These are phyloP conservation scores for Mongoloraphidia duomilia DNA, from an alignment of 2,888 invertebrate species.

Conservation along the genomic window DNA sequence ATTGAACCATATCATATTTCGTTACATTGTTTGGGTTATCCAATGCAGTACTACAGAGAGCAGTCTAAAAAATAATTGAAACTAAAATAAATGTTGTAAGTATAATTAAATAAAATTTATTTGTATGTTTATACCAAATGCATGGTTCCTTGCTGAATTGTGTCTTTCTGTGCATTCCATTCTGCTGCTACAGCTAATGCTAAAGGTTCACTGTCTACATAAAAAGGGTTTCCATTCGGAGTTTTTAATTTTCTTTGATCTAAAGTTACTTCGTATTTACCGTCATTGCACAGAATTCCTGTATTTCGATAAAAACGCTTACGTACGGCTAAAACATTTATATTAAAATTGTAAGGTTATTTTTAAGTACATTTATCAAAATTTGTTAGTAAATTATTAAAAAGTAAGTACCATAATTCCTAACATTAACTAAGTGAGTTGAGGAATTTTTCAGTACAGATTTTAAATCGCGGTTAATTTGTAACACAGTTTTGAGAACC, in stretches of 20 bases:
- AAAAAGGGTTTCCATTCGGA: conserved; percentile 63
- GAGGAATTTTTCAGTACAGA: too few relatives aligned
- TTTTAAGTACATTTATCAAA: too few relatives aligned
- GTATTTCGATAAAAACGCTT: conserved; percentile 65
- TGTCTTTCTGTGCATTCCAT: conserved; percentile 78
- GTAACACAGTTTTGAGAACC: too few relatives aligned
- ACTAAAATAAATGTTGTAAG: too few relatives aligned
- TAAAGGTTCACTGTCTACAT: conserved; percentile 69
- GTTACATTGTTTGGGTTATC: conserved; percentile 83
- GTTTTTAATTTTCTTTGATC: conserved; percentile 85
- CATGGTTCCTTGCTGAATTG: conserved; percentile 68
- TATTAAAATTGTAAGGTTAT: too few relatives aligned
- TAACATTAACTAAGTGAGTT: too few relatives aligned
- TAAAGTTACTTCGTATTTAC: conserved; percentile 70
- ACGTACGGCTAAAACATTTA: conserved; percentile 26
- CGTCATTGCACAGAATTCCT: conserved; percentile 51
- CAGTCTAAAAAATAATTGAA: conserved; percentile 44
- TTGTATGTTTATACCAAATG: conserved; percentile 53
- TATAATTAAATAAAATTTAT: conserved; percentile 11
- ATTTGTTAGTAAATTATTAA: too few relatives aligned
- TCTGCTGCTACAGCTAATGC: conserved; percentile 89
- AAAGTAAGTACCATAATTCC: too few relatives aligned
- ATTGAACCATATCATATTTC: conserved; percentile 59
- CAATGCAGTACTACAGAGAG: conserved; percentile 75
- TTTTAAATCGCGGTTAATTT: too few relatives aligned